phyloP scores from a whole-genome alignment of 2,113 vertebrate species.

The Centropristis striata region DNA sequence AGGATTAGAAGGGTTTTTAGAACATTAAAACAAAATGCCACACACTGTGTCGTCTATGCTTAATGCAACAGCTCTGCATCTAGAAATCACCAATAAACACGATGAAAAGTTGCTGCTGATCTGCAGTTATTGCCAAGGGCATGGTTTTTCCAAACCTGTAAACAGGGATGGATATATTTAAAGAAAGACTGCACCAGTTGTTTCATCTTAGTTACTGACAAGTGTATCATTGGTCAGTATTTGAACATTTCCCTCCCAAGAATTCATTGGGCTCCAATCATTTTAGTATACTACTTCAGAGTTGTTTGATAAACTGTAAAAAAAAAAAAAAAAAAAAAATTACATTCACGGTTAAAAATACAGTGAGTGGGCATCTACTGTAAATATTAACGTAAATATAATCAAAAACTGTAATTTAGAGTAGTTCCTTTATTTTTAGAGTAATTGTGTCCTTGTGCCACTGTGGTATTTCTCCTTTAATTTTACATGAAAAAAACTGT shows the following conservation, averaged over 20 bases:
- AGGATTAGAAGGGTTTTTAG: slow-evolving; percentile 45
- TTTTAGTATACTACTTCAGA: background rate
- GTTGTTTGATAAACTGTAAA: background rate
- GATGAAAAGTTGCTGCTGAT: slow-evolving; percentile 14
- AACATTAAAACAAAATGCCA: slow-evolving; percentile 59
- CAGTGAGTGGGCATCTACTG: too few species aligned
- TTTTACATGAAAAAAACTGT: too few species aligned
- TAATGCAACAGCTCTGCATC: slow-evolving; percentile 25
- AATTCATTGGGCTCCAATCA: background rate
- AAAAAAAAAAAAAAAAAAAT: too few species aligned
- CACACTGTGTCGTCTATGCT: slow-evolving; percentile 44
- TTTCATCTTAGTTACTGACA: slow-evolving; percentile 7
- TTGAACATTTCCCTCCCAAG: background rate
- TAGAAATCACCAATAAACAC: slow-evolving; percentile 34
- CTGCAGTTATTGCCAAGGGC: slow-evolving; percentile 4
- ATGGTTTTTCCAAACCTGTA: slow-evolving; percentile 31
- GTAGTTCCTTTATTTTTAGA: too few species aligned
- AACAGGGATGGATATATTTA: slow-evolving; percentile 11
- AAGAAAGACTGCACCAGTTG: background rate
- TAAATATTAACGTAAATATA: too few species aligned
- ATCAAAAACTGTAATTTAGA: too few species aligned
- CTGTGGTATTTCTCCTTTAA: too few species aligned
- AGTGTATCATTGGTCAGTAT: background rate
- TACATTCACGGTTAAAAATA: too few species aligned
- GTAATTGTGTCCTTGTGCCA: too few species aligned